Percentiles rank a stretch among this genome's conserved stretches.
Conservation (phyloP, 2,113 vertebrate genomes). For the Hemibagrus wyckioides region DNA sequence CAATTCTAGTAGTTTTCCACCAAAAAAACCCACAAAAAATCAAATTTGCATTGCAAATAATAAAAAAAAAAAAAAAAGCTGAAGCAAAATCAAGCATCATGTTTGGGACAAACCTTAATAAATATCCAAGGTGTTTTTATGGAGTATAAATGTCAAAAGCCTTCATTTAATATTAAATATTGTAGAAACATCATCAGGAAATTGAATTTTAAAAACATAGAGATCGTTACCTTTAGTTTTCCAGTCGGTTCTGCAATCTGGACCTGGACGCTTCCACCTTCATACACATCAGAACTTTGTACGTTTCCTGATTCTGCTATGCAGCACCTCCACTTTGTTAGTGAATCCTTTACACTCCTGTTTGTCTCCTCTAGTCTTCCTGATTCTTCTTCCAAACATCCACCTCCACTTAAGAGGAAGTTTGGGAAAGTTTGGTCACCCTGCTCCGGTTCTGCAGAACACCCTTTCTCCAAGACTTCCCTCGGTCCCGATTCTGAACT, state of each 20-base stretch:
- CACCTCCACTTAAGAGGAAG: neutral
- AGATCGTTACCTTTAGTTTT: constrained; percentile 60
- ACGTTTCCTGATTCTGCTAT: neutral
- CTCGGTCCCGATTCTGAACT: constrained; percentile 3
- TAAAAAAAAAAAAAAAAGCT: too few relatives aligned
- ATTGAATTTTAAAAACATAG: too few relatives aligned
- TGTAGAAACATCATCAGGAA: too few relatives aligned
- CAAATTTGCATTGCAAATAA: too few relatives aligned
- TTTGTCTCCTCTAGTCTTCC: constrained; percentile 30
- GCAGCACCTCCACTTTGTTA: neutral
- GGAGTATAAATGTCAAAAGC: neutral
- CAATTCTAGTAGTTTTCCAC: too few relatives aligned
- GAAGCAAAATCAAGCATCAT: too few relatives aligned
- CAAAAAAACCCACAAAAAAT: too few relatives aligned
- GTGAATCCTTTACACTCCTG: neutral
- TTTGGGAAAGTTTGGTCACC: constrained; percentile 5
- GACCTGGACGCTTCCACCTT: constrained; percentile 7
- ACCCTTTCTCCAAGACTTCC: constrained; percentile 19
- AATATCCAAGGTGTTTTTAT: neutral
- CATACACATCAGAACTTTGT: constrained; percentile 16
- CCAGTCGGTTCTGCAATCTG: constrained; percentile 39
- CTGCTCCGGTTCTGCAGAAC: constrained; percentile 13
- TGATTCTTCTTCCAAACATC: constrained; percentile 18
- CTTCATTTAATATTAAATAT: neutral
- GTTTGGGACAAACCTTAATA: neutral